Evolutionary conservation across 2,888 invertebrate genomes (phyloP).

Genomic region (Zygaena filipendulae): DNA sequence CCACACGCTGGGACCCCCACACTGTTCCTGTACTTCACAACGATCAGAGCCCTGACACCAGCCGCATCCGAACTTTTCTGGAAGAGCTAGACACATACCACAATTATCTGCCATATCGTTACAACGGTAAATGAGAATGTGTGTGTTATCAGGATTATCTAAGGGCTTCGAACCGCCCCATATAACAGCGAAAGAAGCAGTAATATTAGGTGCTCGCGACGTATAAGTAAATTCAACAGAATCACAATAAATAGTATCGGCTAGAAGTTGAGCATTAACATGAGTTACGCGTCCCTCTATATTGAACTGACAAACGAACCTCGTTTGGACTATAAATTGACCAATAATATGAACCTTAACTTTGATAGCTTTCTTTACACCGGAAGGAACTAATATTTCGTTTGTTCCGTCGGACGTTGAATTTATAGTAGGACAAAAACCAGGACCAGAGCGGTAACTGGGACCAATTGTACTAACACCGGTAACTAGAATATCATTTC

Average conservation of each 20-base stretch:
- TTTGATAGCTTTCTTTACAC: constrained; percentile 88
- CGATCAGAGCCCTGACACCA: constrained; percentile 95
- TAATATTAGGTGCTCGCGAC: constrained; percentile 89
- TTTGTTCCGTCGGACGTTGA: constrained; percentile 86
- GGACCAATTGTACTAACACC: constrained; percentile 92
- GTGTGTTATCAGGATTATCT: constrained; percentile 96
- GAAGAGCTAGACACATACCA: constrained; percentile 93
- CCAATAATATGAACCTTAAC: constrained; percentile 96
- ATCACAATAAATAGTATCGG: constrained; percentile 95
- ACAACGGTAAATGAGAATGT: constrained; percentile 94
- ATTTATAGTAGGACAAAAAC: constrained; percentile 94
- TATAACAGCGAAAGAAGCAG: constrained; percentile 94
- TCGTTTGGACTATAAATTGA: constrained; percentile 93
- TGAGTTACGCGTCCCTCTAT: constrained; percentile 94
- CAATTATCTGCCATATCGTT: constrained; percentile 98
- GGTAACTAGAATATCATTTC: constrained; percentile 92
- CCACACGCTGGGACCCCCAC: constrained; percentile 85
- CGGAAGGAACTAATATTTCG: constrained; percentile 93
- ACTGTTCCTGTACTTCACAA: constrained; percentile 93
- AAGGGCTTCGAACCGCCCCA: constrained; percentile 96
- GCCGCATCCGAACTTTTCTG: constrained; percentile 93
- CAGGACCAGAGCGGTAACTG: constrained; percentile 93
- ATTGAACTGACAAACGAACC: constrained; percentile 96
- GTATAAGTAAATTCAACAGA: constrained; percentile 93
- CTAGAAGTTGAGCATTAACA: constrained; percentile 89